Conservation (phyloP, 2,888 invertebrate species). For the Drosophila planitibia region DNA sequence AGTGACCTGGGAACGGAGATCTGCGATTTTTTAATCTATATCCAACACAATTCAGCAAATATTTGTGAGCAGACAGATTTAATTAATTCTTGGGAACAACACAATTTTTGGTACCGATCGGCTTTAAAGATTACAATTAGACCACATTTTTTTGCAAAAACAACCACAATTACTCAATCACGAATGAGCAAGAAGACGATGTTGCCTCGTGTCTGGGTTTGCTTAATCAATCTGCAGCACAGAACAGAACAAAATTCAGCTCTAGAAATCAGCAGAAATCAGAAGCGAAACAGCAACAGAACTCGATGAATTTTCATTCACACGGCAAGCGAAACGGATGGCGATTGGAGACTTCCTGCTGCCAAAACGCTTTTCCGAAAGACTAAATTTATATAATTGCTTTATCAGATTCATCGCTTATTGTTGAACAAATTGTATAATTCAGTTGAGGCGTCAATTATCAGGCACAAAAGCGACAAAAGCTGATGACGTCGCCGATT, state of each 20-base stretch:
- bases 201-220: constrained; percentile 23
- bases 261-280: constrained; percentile 29
- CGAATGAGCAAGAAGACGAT: constrained; percentile 9
- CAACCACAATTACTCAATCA: constrained; percentile 63
- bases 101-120: constrained; percentile 66
- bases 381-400: constrained; percentile 74
- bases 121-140: constrained; percentile 67
- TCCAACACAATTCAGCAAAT: constrained; percentile 33
- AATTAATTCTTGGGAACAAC: constrained; percentile 54
- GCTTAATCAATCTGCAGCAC: constrained; percentile 57
- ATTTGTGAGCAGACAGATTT: constrained; percentile 22
- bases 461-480: constrained; percentile 69
- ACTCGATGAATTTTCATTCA: constrained; percentile 54
- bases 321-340: constrained; percentile 62
- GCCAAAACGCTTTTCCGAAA: constrained; percentile 62
- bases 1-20: constrained; percentile 29
- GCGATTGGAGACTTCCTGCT: constrained; percentile 73
- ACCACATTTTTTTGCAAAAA: constrained; percentile 48
- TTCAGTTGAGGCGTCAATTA: constrained; percentile 72
- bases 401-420: constrained; percentile 66
- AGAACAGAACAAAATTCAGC: constrained; percentile 18
- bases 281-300: constrained; percentile 26
- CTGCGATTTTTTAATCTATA: constrained; percentile 22
- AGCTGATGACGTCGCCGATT: constrained; percentile 46
- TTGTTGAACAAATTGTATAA: constrained; percentile 73